Conservation (phyloP, 2,113 vertebrate species). For the Campylomormyrus tamandua region DNA sequence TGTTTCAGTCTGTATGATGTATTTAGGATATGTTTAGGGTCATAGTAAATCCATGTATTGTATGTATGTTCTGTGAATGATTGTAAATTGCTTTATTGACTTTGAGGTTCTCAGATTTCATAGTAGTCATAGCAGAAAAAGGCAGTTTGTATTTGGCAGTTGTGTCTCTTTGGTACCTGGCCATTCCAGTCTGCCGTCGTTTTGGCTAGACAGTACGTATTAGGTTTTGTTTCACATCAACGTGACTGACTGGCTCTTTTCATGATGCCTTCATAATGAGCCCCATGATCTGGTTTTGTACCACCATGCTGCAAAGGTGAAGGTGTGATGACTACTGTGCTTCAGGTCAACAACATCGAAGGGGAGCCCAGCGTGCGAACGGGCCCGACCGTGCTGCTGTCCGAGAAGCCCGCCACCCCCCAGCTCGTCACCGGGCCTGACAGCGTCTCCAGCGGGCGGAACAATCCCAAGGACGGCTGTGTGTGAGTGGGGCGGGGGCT, state of each 20-base stretch:
- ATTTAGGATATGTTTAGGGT: neutral
- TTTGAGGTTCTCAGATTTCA: neutral
- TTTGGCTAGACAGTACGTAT: neutral
- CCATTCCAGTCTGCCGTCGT: neutral
- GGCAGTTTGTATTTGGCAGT: neutral
- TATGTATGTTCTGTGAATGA: neutral
- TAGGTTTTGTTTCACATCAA: neutral
- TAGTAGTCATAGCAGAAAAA: neutral
- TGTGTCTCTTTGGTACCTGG: neutral
- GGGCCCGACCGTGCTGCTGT: conserved; percentile 60
- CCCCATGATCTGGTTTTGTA: neutral
- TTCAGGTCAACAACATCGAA: conserved; percentile 63
- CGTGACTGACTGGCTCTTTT: neutral
- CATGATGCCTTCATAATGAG: neutral
- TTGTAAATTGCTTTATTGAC: neutral
- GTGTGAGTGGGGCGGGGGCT: conserved; percentile 44
- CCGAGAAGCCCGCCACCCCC: conserved; percentile 55
- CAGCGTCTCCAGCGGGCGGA: conserved; percentile 40
- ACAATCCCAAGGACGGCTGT: conserved; percentile 33
- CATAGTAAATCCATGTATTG: neutral
- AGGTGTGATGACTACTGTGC: neutral
- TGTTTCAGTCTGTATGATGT: neutral
- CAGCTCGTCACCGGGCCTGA: conserved; percentile 43
- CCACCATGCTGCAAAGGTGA: neutral
- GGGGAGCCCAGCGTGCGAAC: conserved; percentile 48